Percentiles rank a stretch among this genome's conserved stretches.
Conservation (phyloP, 2,113 vertebrate species). For the Pelmatolapia mariae region DNA sequence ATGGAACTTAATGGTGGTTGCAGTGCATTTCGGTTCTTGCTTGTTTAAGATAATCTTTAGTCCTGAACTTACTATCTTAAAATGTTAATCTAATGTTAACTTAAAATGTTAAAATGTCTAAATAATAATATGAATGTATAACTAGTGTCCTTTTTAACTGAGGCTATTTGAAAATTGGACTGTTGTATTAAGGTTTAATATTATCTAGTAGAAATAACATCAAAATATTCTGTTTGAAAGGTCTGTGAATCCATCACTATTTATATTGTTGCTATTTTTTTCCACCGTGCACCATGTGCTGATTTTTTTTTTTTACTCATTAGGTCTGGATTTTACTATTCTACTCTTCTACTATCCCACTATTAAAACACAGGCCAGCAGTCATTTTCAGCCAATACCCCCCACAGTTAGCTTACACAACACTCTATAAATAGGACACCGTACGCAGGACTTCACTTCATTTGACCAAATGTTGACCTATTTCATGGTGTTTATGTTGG, state of each 20-base stretch:
- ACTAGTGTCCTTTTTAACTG: not conserved
- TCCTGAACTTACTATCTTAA: too few species aligned
- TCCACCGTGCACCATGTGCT: not conserved
- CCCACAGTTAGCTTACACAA: constrained; percentile 8
- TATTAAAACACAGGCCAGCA: not conserved
- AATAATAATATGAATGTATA: not conserved
- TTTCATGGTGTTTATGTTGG: constrained; percentile 19
- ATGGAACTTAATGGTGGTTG: constrained; percentile 23
- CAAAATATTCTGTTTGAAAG: not conserved
- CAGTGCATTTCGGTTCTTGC: not conserved
- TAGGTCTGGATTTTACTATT: not conserved
- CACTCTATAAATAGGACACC: constrained; percentile 27
- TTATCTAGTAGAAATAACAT: not conserved
- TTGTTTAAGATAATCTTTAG: too few species aligned
- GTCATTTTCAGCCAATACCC: not conserved
- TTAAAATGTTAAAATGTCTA: not conserved
- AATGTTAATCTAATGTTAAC: not conserved
- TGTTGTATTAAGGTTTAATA: not conserved
- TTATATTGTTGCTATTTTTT: not conserved
- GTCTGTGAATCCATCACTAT: not conserved
- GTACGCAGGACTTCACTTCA: not conserved
- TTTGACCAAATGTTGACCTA: constrained; percentile 34
- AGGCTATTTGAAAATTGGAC: not conserved
- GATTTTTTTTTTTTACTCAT: not conserved
- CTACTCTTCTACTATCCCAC: not conserved